A percentile compares a stretch with the other conserved stretches of the same genome.
Conservation (phyloP, 2,113 vertebrate genomes). For the Cariama cristata region DNA sequence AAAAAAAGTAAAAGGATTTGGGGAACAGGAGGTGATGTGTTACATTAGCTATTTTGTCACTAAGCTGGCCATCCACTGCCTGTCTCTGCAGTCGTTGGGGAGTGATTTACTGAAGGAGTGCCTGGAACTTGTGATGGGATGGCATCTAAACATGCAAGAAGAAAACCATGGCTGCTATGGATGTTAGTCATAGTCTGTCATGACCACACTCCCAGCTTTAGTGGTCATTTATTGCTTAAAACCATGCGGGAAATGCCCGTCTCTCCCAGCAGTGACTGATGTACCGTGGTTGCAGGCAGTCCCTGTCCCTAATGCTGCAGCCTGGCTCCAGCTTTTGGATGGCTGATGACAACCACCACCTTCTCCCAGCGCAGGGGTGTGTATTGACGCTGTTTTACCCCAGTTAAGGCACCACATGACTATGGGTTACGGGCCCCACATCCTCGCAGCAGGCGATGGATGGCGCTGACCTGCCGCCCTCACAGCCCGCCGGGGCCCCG, state of each 20-base stretch:
- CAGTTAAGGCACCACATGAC: fast-evolving
- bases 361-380: fast-evolving
- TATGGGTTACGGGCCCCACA: fast-evolving
- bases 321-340: not conserved
- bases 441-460: fast-evolving
- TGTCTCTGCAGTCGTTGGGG: not conserved
- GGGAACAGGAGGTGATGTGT: not conserved
- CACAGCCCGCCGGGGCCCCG: no score
- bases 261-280: not conserved
- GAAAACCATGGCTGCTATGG: fast-evolving
- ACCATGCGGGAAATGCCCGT: fast-evolving
- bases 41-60: not conserved
- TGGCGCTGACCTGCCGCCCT: not conserved
- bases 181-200: not conserved
- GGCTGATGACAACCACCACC: no score
- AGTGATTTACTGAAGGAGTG: not conserved
- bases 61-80: not conserved
- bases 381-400: not conserved
- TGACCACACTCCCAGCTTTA: no score
- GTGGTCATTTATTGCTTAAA: not conserved
- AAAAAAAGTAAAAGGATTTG: not conserved
- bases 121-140: not conserved
- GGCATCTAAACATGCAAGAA: not conserved
- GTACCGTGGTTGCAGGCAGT: no score
- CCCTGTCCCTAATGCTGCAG: not conserved